Base-by-base conservation (phyloP, 2,113 vertebrate genomes). In the Vulpes lagopus region DNA sequence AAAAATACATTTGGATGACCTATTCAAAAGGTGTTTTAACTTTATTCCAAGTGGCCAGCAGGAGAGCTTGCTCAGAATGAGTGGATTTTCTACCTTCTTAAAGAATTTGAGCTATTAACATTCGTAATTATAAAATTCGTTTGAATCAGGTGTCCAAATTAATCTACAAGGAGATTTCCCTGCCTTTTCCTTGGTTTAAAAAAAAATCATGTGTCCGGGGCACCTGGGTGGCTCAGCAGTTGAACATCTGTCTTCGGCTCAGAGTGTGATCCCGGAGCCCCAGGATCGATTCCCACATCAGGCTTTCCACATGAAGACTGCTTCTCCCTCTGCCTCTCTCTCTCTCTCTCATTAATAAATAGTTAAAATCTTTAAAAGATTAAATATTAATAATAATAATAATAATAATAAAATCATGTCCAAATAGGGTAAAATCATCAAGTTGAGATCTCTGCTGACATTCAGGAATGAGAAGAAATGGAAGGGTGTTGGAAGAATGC, bases 1-100 rank as follows among this genome's bases (percentile, higher is more conserved):
- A 89, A 93, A 76, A 94, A 95, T 89, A 88, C 81, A 88, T 97
- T 98, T 84, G 97, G 78, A 59, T 98, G 93, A 98, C 90, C 64
- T 96, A 2, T 90, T 97, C 49, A 91, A 74, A 97, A 97, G 74
- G 65, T 94, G 30, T 91, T 97, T 91, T 64, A 96, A 96, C 51
- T 96, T 97, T 62, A 51, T 94, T 98, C 89, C 94, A 95, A 97
- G 55, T 97, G 6, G 8, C 0, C 95, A 82, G 93, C 62, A 87
- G 30, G 80, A 97, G 5, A 95, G 49, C 23, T 97, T 90, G 73
- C 0, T 0, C 97, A 89, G 86, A 57, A 91, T 91, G 55, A 97
- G 81, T 53, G 86, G 97, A 57, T 10, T 91, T 94, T 80, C 91
- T 67, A 49, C 89, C 17, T n/a, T 57, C 92, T 32, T 69, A 59